Percentiles rank a stretch among this genome's conserved stretches.
Conservation (phyloP, 2,888 invertebrate genomes). For the Eristalis intricaria region DNA sequence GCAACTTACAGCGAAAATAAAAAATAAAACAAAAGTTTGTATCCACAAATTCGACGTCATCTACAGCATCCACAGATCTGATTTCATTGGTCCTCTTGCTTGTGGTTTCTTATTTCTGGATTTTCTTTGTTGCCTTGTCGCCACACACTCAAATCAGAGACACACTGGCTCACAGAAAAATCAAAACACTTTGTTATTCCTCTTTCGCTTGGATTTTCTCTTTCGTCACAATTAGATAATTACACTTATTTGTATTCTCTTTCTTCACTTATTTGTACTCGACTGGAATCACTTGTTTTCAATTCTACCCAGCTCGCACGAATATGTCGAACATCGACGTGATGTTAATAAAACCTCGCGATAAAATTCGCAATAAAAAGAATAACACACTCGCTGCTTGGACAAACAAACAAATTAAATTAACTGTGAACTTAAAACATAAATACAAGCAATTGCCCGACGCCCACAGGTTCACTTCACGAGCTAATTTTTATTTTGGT, state of each 20-base stretch:
- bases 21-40: background rate
- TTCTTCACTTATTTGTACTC: constrained; percentile 8
- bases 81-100: constrained; percentile 8
- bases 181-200: constrained; percentile 19
- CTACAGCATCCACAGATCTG: constrained; percentile 40
- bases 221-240: constrained; percentile 19
- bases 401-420: background rate
- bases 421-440: background rate
- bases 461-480: constrained; percentile 27
- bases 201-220: background rate
- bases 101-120: background rate
- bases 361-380: background rate
- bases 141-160: background rate
- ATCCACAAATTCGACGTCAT: constrained; percentile 34
- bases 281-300: constrained; percentile 13
- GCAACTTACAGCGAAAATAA: background rate
- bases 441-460: constrained; percentile 9
- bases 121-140: constrained; percentile 7
- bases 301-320: constrained; percentile 9
- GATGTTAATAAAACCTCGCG: background rate
- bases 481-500: background rate
- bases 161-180: background rate
- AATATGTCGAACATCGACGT: background rate
- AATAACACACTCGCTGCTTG: background rate
- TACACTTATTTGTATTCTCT: constrained; percentile 6